A percentile compares a stretch with the other conserved stretches of the same genome.
Evolutionary conservation across 2,888 invertebrate species (phyloP).

Genomic region (Athetis lepigone): DNA sequence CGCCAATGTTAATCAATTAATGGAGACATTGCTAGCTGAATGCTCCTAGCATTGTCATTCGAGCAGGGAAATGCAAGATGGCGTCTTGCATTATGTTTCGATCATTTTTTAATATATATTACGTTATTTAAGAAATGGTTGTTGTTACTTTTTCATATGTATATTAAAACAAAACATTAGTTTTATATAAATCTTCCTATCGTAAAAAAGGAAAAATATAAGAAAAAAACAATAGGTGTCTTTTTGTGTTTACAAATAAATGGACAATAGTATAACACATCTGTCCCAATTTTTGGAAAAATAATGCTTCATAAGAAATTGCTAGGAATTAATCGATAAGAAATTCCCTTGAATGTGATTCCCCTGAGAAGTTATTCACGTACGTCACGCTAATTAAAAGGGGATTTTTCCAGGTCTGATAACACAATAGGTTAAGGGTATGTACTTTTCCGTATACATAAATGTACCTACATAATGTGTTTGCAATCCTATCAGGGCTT

Average conservation of each 20-base stretch:
- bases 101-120: too few species aligned
- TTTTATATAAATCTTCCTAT: background rate
- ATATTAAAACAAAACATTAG: too few species aligned
- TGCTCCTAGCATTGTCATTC: conserved; percentile 9
- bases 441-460: too few species aligned
- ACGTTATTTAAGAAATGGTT: background rate
- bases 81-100: background rate
- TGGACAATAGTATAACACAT: too few species aligned
- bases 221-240: too few species aligned
- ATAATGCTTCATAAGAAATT: background rate
- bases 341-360: conserved; percentile 8
- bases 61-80: background rate
- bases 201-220: background rate
- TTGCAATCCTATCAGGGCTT: too few species aligned
- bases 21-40: background rate
- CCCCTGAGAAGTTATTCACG: background rate
- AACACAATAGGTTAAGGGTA: background rate
- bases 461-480: too few species aligned
- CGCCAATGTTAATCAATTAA: too few species aligned
- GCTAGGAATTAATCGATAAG: background rate
- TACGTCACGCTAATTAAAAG: conserved; percentile 17
- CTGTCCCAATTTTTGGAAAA: too few species aligned
- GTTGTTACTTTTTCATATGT: background rate
- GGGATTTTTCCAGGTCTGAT: conserved; percentile 1
- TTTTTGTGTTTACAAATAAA: too few species aligned